Evolutionary conservation across 2,888 invertebrate genomes (phyloP).

Genomic region (Ptilodon capucinus): DNA sequence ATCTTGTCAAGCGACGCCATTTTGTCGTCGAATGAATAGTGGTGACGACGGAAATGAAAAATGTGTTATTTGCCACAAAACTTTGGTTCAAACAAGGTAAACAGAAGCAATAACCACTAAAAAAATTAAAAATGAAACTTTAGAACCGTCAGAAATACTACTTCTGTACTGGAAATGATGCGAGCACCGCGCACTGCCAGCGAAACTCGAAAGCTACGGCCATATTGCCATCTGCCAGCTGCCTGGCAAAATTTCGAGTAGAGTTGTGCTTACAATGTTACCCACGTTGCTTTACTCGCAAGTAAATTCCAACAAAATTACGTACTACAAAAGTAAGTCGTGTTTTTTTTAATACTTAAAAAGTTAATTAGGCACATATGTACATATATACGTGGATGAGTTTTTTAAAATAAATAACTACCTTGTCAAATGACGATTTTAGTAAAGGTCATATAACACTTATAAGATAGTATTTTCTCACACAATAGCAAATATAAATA

Average conservation of each 20-base stretch:
- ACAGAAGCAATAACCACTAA: slow-evolving; percentile 66
- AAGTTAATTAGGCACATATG: too few species aligned
- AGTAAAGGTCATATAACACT: too few species aligned
- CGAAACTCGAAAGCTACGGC: slow-evolving; percentile 79
- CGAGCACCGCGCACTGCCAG: slow-evolving; percentile 79
- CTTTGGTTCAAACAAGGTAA: slow-evolving; percentile 63
- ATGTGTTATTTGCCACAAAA: slow-evolving; percentile 62
- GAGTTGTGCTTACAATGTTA: slow-evolving; percentile 30
- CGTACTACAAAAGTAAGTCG: too few species aligned
- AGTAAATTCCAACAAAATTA: too few species aligned
- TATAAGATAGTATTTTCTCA: too few species aligned
- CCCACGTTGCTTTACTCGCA: not conserved
- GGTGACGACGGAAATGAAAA: slow-evolving; percentile 79
- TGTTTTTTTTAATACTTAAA: too few species aligned
- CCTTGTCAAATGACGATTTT: too few species aligned
- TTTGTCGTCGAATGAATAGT: slow-evolving; percentile 81
- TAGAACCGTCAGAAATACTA: slow-evolving; percentile 73
- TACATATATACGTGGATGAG: too few species aligned
- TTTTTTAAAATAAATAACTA: too few species aligned
- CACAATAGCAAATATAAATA: too few species aligned
- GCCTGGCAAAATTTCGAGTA: slow-evolving; percentile 42
- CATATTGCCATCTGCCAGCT: slow-evolving; percentile 75
- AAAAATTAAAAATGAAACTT: slow-evolving; percentile 76
- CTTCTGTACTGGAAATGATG: slow-evolving; percentile 68
- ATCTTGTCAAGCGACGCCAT: slow-evolving; percentile 82